Percentiles rank a stretch among this genome's conserved stretches.
These are phyloP conservation scores for Telmatochromis sp. DNA, from an alignment of 2,113 vertebrate genomes.

Conservation along the genomic window DNA sequence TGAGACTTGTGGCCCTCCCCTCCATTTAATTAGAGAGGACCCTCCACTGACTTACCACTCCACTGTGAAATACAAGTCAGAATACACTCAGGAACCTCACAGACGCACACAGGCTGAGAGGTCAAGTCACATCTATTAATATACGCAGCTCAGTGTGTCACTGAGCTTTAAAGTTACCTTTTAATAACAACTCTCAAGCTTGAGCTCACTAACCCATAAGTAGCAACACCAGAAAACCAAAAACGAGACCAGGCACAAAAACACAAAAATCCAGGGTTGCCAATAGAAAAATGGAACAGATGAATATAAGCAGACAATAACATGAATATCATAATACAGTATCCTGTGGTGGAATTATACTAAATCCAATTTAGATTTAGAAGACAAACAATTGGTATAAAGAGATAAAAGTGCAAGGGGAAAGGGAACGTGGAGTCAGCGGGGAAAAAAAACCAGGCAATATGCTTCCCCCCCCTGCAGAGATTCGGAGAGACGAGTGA, in stretches of 20 bases:
- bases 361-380: not conserved
- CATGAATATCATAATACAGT: not conserved
- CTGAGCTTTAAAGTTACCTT: not conserved
- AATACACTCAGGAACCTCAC: not conserved
- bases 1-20: not conserved
- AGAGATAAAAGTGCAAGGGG: not conserved
- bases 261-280: not conserved
- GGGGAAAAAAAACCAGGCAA: slow-evolving; percentile 35
- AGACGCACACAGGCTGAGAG: not conserved
- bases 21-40: slow-evolving; percentile 60
- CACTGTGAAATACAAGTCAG: slow-evolving; percentile 22
- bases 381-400: not conserved
- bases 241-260: not conserved
- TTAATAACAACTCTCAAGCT: not conserved
- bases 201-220: not conserved
- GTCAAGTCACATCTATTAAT: not conserved
- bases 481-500: not conserved
- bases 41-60: slow-evolving; percentile 12
- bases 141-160: not conserved
- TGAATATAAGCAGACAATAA: not conserved
- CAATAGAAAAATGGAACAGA: not conserved
- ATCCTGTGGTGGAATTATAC: not conserved
- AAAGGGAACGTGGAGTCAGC: not conserved
- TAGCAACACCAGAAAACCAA: not conserved
- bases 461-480: not conserved